phyloP scores from a whole-genome alignment of 2,797 vertebrate genomes.

The Premnoplex brunnescens region DNA sequence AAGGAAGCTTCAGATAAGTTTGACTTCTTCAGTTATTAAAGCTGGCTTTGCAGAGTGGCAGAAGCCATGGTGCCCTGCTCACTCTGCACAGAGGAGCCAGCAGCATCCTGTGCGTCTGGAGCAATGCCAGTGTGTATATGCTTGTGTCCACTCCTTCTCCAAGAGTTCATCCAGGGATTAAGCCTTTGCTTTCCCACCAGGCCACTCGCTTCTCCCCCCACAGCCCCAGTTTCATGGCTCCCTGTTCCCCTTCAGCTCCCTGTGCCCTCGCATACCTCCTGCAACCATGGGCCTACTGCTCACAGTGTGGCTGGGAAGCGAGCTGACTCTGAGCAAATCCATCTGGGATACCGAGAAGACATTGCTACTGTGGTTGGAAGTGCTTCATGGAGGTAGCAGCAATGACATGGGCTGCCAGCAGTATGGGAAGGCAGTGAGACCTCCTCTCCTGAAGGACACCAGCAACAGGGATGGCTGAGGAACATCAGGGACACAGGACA shows the following conservation, averaged over 20 bases:
- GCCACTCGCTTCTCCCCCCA: neutral
- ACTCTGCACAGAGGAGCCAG: neutral
- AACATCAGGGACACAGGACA: neutral
- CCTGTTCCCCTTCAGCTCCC: neutral
- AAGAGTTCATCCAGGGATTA: neutral
- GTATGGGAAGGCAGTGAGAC: rapidly evolving
- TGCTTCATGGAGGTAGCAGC: rapidly evolving
- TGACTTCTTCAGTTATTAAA: neutral
- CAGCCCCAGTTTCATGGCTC: neutral
- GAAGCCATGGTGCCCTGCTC: rapidly evolving
- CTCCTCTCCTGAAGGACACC: neutral
- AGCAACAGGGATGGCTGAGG: neutral
- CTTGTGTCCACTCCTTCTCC: neutral
- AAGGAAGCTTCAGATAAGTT: conserved; percentile 5
- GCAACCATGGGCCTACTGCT: neutral
- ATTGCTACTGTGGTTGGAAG: neutral
- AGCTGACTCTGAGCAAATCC: rapidly evolving
- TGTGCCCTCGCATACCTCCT: neutral
- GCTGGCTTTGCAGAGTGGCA: neutral
- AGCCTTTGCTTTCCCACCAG: neutral
- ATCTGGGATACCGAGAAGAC: rapidly evolving
- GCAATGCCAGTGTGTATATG: neutral
- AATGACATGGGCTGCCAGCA: rapidly evolving
- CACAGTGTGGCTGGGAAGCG: rapidly evolving
- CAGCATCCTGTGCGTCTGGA: rapidly evolving